Conservation (phyloP, 1,140 invertebrate genomes). For the Pygmarrhopalites habei region DNA sequence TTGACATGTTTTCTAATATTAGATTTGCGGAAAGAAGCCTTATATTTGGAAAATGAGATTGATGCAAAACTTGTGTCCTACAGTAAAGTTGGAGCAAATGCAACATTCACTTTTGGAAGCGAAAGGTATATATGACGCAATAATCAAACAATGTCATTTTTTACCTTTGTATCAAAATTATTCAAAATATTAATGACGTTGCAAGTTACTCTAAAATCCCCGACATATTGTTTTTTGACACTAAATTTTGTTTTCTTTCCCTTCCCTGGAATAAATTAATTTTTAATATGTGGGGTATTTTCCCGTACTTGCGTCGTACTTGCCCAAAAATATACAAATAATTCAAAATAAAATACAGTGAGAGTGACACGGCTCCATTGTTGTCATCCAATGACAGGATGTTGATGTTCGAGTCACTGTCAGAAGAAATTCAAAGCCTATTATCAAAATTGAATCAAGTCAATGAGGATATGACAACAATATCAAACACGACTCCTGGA, state of each 20-base stretch:
- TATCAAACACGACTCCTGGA: constrained; percentile 53
- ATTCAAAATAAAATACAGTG: too few relatives aligned
- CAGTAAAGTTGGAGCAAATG: constrained; percentile 76
- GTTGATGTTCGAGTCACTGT: constrained; percentile 88
- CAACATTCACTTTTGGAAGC: constrained; percentile 16
- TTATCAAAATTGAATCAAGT: constrained; percentile 69
- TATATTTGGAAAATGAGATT: constrained; percentile 92
- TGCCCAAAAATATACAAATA: too few relatives aligned
- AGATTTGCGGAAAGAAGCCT: constrained; percentile 88
- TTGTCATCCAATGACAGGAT: constrained; percentile 74
- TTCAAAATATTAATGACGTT: too few relatives aligned
- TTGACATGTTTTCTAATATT: constrained; percentile 40
- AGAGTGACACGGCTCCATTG: constrained; percentile 69
- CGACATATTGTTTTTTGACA: too few relatives aligned
- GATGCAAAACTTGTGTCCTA: constrained; percentile 91
- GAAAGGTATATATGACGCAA: constrained; percentile 22
- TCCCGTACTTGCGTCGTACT: too few relatives aligned
- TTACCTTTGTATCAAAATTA: too few relatives aligned
- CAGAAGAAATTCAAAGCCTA: constrained; percentile 82
- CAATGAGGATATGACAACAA: constrained; percentile 82
- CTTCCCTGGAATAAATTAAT: too few relatives aligned
- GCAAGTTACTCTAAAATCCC: too few relatives aligned
- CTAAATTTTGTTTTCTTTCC: too few relatives aligned
- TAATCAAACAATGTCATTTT: background rate
- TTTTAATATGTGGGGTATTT: too few relatives aligned